Conservation (phyloP, 2,888 invertebrate species). For the Tetragonisca angustula region DNA sequence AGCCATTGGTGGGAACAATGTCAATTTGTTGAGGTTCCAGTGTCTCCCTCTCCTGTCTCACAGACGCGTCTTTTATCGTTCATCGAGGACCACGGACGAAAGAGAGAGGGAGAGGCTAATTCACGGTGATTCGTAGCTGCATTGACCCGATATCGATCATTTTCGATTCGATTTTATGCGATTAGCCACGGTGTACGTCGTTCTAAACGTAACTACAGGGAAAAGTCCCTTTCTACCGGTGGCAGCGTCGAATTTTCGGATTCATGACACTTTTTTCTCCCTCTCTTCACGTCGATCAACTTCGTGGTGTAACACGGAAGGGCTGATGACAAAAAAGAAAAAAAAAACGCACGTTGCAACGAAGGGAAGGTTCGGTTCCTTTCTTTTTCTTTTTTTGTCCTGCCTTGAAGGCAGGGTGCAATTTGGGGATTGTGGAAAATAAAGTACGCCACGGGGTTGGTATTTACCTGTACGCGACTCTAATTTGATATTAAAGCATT, state of each 20-base stretch:
- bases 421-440: constrained; percentile 25
- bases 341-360: background rate
- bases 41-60: constrained; percentile 54
- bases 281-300: constrained; percentile 35
- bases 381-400: background rate
- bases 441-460: background rate
- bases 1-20: constrained; percentile 73
- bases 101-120: constrained; percentile 54
- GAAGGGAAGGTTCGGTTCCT: constrained; percentile 9
- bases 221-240: constrained; percentile 35
- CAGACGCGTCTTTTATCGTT: constrained; percentile 35
- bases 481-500: constrained; percentile 16
- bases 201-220: constrained; percentile 30
- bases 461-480: constrained; percentile 16
- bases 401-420: constrained; percentile 6
- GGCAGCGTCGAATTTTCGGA: constrained; percentile 58
- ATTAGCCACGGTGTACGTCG: constrained; percentile 69
- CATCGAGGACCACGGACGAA: constrained; percentile 28
- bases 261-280: constrained; percentile 72
- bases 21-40: constrained; percentile 71
- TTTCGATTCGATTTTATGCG: constrained; percentile 76
- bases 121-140: constrained; percentile 64
- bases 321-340: constrained; percentile 28
- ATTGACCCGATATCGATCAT: constrained; percentile 75
- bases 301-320: constrained; percentile 33